These are phyloP conservation scores for Puntigrus tetrazona DNA, from an alignment of 2,113 vertebrate genomes.

Conservation along the genomic window DNA sequence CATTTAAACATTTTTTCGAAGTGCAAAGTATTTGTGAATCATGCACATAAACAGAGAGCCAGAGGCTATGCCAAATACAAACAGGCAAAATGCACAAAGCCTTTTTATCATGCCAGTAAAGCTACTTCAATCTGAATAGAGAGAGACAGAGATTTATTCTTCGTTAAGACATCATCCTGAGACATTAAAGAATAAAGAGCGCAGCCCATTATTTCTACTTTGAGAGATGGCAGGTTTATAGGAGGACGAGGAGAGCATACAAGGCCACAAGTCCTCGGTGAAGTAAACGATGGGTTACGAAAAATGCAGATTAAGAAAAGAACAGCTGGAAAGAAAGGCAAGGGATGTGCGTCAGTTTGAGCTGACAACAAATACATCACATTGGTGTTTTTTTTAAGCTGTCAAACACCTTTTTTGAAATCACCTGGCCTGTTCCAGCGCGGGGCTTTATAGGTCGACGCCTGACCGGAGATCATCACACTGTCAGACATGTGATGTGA, in stretches of 20 bases:
- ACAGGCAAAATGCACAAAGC: background rate
- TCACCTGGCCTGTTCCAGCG: conserved; percentile 5
- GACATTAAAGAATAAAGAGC: conserved; percentile 10
- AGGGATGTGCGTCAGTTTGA: background rate
- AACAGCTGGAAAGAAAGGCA: background rate
- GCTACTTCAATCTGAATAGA: background rate
- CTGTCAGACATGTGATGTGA: conserved; percentile 4
- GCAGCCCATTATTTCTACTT: conserved; percentile 12
- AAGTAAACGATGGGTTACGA: background rate
- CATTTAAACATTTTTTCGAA: background rate
- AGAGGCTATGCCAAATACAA: background rate
- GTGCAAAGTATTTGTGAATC: background rate
- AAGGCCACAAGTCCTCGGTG: background rate
- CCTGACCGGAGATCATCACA: background rate
- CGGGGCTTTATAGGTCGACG: background rate
- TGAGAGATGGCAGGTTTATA: conserved; percentile 20
- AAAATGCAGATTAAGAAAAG: background rate
- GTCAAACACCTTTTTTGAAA: conserved; percentile 9
- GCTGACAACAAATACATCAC: background rate
- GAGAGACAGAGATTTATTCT: background rate
- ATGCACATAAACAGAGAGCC: background rate
- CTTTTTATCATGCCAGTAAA: background rate
- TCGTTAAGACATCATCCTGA: conserved; percentile 16
- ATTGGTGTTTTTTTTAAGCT: background rate
- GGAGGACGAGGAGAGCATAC: background rate